These are phyloP conservation scores for Channa maculata DNA, from an alignment of 2,113 vertebrate genomes.

Conservation along the genomic window DNA sequence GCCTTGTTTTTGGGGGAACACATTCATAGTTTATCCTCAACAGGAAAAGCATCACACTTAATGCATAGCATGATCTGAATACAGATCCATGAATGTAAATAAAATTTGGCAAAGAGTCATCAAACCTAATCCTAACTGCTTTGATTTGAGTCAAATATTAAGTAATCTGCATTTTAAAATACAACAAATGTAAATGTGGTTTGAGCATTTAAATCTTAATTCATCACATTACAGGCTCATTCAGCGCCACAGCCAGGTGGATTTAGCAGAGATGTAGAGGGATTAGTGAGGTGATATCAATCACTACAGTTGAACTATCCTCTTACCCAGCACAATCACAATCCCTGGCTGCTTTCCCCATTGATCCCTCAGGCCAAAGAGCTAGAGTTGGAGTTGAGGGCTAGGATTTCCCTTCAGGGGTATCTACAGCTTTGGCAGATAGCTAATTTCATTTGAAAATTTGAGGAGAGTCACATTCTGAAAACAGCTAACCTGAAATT, in stretches of 20 bases:
- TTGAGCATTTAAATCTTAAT: constrained; percentile 65
- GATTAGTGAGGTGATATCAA: constrained; percentile 81
- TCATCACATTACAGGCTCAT: constrained; percentile 62
- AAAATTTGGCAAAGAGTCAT: background rate
- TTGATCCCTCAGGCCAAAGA: constrained; percentile 63
- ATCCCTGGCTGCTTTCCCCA: constrained; percentile 59
- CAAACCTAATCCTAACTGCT: background rate
- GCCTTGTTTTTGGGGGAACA: background rate
- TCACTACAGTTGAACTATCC: constrained; percentile 76
- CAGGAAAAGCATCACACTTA: background rate
- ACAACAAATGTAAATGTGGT: constrained; percentile 49
- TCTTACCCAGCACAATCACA: constrained; percentile 75
- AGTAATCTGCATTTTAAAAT: constrained; percentile 17
- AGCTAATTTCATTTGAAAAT: constrained; percentile 34
- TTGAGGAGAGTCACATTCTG: background rate
- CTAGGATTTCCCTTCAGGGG: constrained; percentile 41
- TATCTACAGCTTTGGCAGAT: constrained; percentile 57
- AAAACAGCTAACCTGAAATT: constrained; percentile 60
- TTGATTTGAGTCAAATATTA: constrained; percentile 24
- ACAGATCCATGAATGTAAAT: constrained; percentile 13
- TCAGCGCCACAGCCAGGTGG: constrained; percentile 72
- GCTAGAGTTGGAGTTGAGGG: constrained; percentile 34
- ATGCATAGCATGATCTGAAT: background rate
- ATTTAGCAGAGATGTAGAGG: constrained; percentile 75
- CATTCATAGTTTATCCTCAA: background rate